Evolutionary conservation across 2,888 invertebrate genomes (phyloP).

Genomic region (Diplolepis rosae): DNA sequence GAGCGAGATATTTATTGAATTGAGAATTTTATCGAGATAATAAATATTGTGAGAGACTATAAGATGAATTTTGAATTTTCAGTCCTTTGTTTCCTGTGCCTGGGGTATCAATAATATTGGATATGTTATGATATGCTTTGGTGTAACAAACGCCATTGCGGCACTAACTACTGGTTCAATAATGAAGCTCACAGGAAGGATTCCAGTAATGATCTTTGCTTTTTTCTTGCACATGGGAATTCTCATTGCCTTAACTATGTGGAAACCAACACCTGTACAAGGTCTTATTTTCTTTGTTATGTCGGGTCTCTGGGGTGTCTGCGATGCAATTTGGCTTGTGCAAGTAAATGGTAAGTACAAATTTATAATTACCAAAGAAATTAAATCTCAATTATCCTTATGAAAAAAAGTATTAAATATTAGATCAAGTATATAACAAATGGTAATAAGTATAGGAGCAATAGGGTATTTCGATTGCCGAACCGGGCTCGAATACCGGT

Average conservation of each 20-base stretch:
- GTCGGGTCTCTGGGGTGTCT: slow-evolving; percentile 90
- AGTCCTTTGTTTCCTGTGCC: slow-evolving; percentile 90
- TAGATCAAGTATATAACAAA: too few relatives aligned
- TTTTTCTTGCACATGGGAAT: slow-evolving; percentile 82
- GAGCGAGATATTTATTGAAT: neutral
- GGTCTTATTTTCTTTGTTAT: slow-evolving; percentile 84
- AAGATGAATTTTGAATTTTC: slow-evolving; percentile 53
- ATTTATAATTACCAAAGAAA: too few relatives aligned
- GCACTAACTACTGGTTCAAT: slow-evolving; percentile 87
- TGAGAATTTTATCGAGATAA: neutral
- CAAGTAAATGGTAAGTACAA: slow-evolving; percentile 87
- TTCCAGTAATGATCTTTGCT: slow-evolving; percentile 85
- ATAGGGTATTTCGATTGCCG: too few relatives aligned
- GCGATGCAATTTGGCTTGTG: slow-evolving; percentile 93
- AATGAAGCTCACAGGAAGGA: slow-evolving; percentile 86
- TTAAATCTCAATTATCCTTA: too few relatives aligned
- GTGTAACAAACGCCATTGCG: slow-evolving; percentile 90
- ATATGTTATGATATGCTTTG: slow-evolving; percentile 95
- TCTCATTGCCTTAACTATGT: slow-evolving; percentile 80
- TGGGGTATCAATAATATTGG: slow-evolving; percentile 94
- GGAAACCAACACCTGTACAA: slow-evolving; percentile 83
- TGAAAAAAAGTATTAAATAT: too few relatives aligned
- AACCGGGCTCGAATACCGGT: too few relatives aligned
- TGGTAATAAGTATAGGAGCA: too few relatives aligned
- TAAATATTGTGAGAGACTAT: neutral